phyloP scores from a whole-genome alignment of 2,797 vertebrate species.

The Strix occidentalis region DNA sequence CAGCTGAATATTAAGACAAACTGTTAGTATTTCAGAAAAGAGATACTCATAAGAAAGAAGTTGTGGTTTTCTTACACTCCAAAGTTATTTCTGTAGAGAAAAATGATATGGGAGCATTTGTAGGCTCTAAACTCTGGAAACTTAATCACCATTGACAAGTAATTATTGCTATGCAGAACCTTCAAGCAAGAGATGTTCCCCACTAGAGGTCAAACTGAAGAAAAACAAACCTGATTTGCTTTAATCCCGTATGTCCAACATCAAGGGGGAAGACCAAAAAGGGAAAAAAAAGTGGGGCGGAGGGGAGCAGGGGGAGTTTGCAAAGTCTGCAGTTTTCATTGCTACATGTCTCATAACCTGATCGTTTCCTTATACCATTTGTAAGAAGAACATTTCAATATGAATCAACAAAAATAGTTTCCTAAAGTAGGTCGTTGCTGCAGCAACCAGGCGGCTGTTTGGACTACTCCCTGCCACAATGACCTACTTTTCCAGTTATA shows the following conservation, averaged over 20 bases:
- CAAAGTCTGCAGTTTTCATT: not conserved
- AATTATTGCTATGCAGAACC: not conserved
- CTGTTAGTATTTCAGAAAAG: not conserved
- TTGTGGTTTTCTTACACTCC: not conserved
- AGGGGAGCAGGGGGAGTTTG: fast-evolving
- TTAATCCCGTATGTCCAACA: not conserved
- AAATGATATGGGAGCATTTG: not conserved
- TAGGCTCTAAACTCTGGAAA: not conserved
- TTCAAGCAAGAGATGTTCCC: not conserved
- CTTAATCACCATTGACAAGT: not conserved
- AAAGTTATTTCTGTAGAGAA: not conserved
- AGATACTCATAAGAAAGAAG: not conserved
- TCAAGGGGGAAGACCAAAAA: not conserved
- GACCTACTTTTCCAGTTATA: constrained; percentile 80
- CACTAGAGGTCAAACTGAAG: not conserved
- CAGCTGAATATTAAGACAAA: not conserved
- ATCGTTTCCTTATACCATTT: constrained; percentile 65
- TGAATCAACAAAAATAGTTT: constrained; percentile 80
- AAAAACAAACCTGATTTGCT: not conserved
- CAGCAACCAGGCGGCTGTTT: constrained; percentile 77
- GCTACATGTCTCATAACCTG: not conserved
- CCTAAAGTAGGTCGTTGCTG: constrained; percentile 82
- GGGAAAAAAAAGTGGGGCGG: no score
- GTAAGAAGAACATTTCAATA: constrained; percentile 74
- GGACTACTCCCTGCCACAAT: constrained; percentile 76